A percentile compares a stretch with the other conserved stretches of the same genome.
Conservation (phyloP, 2,888 invertebrate species). For the Mythimna impura region DNA sequence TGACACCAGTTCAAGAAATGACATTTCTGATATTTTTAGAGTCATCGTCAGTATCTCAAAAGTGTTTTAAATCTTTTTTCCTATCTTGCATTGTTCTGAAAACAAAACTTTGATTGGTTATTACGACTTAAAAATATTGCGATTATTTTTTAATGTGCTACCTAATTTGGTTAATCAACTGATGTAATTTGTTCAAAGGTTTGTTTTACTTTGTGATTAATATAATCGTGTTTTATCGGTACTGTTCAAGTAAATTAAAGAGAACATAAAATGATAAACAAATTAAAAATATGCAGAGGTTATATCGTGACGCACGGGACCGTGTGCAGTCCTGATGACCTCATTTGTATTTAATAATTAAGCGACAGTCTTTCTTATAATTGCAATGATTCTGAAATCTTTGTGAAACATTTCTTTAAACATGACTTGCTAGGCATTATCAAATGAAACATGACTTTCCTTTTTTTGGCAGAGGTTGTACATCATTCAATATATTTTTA, state of each 20-base stretch:
- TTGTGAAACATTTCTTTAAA: slow-evolving; percentile 1
- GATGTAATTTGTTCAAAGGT: slow-evolving; percentile 57
- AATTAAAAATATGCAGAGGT: slow-evolving; percentile 52
- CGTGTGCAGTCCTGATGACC: slow-evolving; percentile 35
- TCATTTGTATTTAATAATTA: slow-evolving; percentile 25
- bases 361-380: slow-evolving; percentile 8
- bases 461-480: too few relatives aligned
- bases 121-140: slow-evolving; percentile 35
- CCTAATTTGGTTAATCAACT: slow-evolving; percentile 60
- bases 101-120: slow-evolving; percentile 30
- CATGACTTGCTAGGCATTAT: neutral
- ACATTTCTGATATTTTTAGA: neutral
- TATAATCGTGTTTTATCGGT: slow-evolving; percentile 46
- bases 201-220: slow-evolving; percentile 48
- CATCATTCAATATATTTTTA: neutral
- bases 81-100: slow-evolving; percentile 37
- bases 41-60: neutral
- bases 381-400: slow-evolving; percentile 14
- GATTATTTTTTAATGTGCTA: slow-evolving; percentile 46
- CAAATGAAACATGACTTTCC: neutral
- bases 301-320: slow-evolving; percentile 49
- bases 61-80: slow-evolving; percentile 34
- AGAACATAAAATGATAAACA: slow-evolving; percentile 50
- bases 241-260: slow-evolving; percentile 50
- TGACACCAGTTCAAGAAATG: slow-evolving; percentile 11